Evolutionary conservation across 1,140 invertebrate genomes (phyloP).

Genomic region (Schlechtendalia chinensis): DNA sequence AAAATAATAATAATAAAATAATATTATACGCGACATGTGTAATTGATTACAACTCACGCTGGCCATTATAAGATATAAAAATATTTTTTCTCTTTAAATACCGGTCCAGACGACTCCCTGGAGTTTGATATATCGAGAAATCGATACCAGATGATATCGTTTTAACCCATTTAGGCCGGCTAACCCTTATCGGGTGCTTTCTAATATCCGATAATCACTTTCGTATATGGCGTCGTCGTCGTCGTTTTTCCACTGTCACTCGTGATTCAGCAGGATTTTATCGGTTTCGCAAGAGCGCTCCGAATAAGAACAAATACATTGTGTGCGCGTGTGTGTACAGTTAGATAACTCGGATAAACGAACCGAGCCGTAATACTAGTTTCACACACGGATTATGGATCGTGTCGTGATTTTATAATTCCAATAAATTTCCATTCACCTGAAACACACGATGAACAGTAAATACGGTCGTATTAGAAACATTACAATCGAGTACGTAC

Average conservation of each 20-base stretch:
- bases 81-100: constrained; percentile 23
- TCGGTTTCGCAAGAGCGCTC: not conserved
- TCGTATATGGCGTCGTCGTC: not conserved
- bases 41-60: constrained; percentile 33
- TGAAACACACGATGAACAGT: not conserved
- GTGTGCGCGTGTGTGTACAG: not conserved
- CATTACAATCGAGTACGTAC: no score
- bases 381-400: not conserved
- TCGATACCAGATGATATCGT: constrained; percentile 46
- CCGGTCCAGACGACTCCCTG: constrained; percentile 33
- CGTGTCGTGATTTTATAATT: constrained; percentile 34
- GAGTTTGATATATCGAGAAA: constrained; percentile 46
- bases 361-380: not conserved
- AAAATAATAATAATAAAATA: not conserved
- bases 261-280: constrained; percentile 26
- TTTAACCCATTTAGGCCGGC: constrained; percentile 14
- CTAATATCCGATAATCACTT: constrained; percentile 27
- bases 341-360: not conserved
- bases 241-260: constrained; percentile 19
- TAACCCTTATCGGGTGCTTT: constrained; percentile 23
- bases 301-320: not conserved
- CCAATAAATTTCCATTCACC: constrained; percentile 17
- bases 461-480: no score
- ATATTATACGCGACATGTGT: constrained; percentile 11
- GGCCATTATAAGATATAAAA: constrained; percentile 1